Conservation (phyloP, 2,113 vertebrate species). For the Tenebrosternarchus preto region DNA sequence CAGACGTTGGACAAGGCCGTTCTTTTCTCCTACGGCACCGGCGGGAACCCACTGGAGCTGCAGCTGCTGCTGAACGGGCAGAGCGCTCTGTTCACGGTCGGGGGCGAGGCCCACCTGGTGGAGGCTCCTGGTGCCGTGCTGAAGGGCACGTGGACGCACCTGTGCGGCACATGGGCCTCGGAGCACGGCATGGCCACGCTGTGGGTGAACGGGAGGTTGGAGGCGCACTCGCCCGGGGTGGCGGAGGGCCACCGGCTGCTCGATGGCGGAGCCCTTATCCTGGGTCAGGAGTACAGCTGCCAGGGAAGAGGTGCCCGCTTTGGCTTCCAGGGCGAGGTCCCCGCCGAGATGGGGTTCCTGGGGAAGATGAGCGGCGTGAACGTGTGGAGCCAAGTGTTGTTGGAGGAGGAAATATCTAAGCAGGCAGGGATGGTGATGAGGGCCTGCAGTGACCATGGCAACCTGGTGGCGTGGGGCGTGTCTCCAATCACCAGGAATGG, state of each 20-base stretch:
- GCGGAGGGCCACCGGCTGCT: constrained; percentile 77
- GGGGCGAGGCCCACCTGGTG: constrained; percentile 76
- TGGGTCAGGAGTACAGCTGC: constrained; percentile 81
- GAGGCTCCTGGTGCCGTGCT: constrained; percentile 57
- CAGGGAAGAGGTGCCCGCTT: constrained; percentile 69
- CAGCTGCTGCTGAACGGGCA: constrained; percentile 82
- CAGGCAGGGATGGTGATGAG: constrained; percentile 66
- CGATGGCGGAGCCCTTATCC: constrained; percentile 81
- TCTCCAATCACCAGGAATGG: constrained; percentile 86
- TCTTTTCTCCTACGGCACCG: constrained; percentile 89
- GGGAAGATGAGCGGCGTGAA: constrained; percentile 94
- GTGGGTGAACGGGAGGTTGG: constrained; percentile 79
- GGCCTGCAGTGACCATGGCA: constrained; percentile 80
- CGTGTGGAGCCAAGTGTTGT: constrained; percentile 86
- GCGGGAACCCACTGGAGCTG: constrained; percentile 84
- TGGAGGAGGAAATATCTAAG: constrained; percentile 72
- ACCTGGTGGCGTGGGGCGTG: constrained; percentile 88
- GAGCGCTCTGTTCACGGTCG: constrained; percentile 75
- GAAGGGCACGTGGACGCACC: constrained; percentile 80
- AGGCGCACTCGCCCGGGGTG: constrained; percentile 60
- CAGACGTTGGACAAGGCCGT: constrained; percentile 84
- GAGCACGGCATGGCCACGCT: constrained; percentile 73
- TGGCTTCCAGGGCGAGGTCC: constrained; percentile 76
- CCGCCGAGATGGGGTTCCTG: constrained; percentile 81
- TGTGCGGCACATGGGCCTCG: constrained; percentile 87